Evolutionary conservation across 1,140 invertebrate species (phyloP).

Genomic region (Leptinotarsa lineolata): DNA sequence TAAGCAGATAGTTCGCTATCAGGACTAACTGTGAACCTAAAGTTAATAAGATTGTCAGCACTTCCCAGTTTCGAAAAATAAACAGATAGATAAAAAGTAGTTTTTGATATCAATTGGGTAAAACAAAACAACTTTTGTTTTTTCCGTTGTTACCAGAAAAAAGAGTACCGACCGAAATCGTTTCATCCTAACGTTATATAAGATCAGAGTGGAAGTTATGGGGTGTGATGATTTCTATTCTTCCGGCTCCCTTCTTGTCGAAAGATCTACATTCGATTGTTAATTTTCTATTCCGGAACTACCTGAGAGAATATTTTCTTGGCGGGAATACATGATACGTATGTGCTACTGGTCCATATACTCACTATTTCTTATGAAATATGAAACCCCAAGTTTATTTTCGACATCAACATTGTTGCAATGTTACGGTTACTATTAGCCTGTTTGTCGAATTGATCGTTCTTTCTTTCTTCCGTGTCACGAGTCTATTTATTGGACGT

Average conservation of each 20-base stretch:
- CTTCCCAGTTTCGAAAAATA: too few relatives aligned
- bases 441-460: not conserved
- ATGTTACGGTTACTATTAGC: conserved; percentile 5
- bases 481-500: not conserved
- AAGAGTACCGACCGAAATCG: not conserved
- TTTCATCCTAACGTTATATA: not conserved
- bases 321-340: not conserved
- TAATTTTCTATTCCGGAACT: conserved; percentile 2
- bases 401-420: conserved; percentile 5
- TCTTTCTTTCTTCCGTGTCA: not conserved
- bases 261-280: not conserved
- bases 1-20: too few relatives aligned
- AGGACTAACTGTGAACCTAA: too few relatives aligned
- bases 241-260: conserved; percentile 1
- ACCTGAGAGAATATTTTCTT: conserved; percentile 1
- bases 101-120: too few relatives aligned
- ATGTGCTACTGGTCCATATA: not conserved
- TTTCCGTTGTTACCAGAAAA: not conserved
- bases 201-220: not conserved
- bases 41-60: too few relatives aligned
- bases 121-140: too few relatives aligned
- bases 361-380: conserved; percentile 4
- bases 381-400: conserved; percentile 8
- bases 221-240: conserved; percentile 7
- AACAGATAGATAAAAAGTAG: too few relatives aligned